Conservation (phyloP, 2,797 vertebrate species). For the Novumbra hubbsi region DNA sequence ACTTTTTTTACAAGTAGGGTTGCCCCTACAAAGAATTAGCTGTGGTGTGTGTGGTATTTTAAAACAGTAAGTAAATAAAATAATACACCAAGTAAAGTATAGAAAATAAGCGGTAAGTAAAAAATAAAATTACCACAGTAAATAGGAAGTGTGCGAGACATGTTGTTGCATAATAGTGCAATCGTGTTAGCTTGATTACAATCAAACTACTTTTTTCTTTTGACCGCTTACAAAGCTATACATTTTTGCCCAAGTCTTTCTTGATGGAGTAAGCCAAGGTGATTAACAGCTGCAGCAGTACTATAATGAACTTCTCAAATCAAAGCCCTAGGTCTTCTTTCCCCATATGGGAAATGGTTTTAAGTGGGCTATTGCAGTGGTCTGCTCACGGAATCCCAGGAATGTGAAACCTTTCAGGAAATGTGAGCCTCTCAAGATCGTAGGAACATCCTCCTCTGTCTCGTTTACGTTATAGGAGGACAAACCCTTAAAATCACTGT, state of each 20-base stretch:
- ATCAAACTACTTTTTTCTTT: not conserved
- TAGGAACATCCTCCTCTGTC: conserved; percentile 62
- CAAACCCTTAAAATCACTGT: conserved; percentile 22
- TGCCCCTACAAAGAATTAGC: too few relatives aligned
- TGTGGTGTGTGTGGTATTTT: too few relatives aligned
- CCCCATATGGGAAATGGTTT: conserved; percentile 62
- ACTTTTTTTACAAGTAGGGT: too few relatives aligned
- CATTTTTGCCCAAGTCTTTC: not conserved
- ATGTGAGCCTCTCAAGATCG: conserved; percentile 62
- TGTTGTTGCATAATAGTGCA: too few relatives aligned
- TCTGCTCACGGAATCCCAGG: conserved; percentile 66
- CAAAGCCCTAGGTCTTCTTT: not conserved
- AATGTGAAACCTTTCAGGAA: conserved; percentile 70
- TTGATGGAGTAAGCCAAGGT: not conserved
- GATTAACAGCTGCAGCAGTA: not conserved
- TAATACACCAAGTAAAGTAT: too few relatives aligned
- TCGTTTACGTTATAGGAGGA: conserved; percentile 39
- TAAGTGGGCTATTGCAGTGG: conserved; percentile 61
- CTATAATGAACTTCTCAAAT: not conserved
- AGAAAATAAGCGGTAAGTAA: too few relatives aligned
- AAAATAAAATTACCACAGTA: too few relatives aligned
- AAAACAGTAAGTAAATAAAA: too few relatives aligned
- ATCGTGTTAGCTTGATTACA: not conserved
- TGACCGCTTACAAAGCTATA: not conserved
- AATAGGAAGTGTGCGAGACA: too few relatives aligned